phyloP scores from a whole-genome alignment of 2,797 vertebrate genomes.

The Cyprinodon diabolis region DNA sequence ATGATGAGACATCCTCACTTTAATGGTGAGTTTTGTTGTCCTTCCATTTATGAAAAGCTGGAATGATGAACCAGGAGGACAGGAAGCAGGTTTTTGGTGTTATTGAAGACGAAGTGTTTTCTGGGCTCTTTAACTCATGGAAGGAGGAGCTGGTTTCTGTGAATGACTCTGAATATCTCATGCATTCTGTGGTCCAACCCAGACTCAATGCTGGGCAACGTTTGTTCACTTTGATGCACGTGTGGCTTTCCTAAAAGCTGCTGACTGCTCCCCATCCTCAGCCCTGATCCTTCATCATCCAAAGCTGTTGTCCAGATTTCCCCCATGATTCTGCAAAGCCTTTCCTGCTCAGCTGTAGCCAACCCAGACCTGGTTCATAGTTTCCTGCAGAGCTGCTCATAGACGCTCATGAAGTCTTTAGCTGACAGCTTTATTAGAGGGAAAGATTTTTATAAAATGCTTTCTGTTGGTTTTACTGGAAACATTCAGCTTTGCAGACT shows the following conservation, averaged over 20 bases:
- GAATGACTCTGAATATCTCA: not conserved
- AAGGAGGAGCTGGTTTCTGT: not conserved
- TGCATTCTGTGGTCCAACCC: not conserved
- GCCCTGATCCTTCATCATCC: not conserved
- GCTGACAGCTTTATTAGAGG: not conserved
- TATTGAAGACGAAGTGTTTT: not conserved
- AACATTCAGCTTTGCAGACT: not conserved
- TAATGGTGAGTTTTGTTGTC: not conserved
- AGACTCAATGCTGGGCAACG: not conserved
- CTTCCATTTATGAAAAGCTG: not conserved
- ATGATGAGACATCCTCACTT: not conserved
- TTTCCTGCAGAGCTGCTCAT: not conserved
- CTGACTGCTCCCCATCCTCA: not conserved
- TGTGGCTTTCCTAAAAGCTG: not conserved
- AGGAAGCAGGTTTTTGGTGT: not conserved
- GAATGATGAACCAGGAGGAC: no score
- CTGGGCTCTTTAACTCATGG: not conserved
- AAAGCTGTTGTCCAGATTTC: constrained; percentile 16
- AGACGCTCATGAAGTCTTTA: not conserved
- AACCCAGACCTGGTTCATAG: not conserved
- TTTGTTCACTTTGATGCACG: not conserved
- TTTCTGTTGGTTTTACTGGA: not conserved
- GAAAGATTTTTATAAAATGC: not conserved
- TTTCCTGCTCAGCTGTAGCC: constrained; percentile 1
- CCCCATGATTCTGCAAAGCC: constrained; percentile 6